A percentile compares a stretch with the other conserved stretches of the same genome.
These are phyloP conservation scores for Mycteria americana DNA, from an alignment of 2,797 vertebrate species.

Conservation along the genomic window DNA sequence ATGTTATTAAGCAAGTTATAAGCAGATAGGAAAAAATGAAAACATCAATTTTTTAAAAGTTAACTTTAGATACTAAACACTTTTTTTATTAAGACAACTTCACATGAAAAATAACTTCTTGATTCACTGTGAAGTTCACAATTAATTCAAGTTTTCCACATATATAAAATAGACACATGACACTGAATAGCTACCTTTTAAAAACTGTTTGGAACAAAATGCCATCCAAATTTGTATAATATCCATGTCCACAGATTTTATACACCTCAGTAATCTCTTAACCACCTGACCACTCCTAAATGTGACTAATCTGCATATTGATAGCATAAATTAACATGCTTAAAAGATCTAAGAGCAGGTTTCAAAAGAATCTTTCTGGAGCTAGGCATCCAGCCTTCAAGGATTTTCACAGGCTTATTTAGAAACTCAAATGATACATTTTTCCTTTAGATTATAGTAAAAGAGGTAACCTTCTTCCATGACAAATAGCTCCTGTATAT, in stretches of 20 bases:
- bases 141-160: neutral
- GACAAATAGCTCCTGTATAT: neutral
- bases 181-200: neutral
- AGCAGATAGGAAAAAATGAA: neutral
- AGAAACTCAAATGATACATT: neutral
- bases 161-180: neutral
- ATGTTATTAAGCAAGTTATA: neutral
- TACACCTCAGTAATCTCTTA: neutral
- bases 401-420: neutral
- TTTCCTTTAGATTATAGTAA: neutral
- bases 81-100: neutral
- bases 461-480: neutral
- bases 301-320: neutral
- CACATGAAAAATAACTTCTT: neutral
- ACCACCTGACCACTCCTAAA: neutral
- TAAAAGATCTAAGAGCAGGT: neutral
- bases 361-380: slow-evolving; percentile 8
- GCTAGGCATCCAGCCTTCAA: neutral
- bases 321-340: neutral
- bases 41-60: neutral
- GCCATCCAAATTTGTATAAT: neutral
- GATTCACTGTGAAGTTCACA: neutral
- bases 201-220: neutral
- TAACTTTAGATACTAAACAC: neutral
- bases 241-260: neutral